Evolutionary conservation across 2,888 invertebrate species (phyloP).

Genomic region (Philaethria dido): DNA sequence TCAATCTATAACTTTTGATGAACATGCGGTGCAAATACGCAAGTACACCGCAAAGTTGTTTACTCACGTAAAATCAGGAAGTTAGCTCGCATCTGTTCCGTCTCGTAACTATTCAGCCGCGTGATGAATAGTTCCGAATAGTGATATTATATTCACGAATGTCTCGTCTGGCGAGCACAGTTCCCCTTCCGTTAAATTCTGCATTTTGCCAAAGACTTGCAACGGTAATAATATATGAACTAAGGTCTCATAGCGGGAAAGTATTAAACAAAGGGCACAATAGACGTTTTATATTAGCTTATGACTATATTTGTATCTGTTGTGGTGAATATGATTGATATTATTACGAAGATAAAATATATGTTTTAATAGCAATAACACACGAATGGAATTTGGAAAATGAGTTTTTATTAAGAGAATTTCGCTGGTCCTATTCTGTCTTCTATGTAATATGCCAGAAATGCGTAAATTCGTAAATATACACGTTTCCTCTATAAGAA

Average conservation of each 20-base stretch:
- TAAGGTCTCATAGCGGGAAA: constrained; percentile 20
- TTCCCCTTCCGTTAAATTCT: constrained; percentile 26
- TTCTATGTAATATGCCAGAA: background rate
- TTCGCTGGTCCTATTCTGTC: background rate
- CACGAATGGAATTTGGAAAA: background rate
- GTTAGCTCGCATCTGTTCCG: constrained; percentile 45
- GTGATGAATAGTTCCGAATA: constrained; percentile 38
- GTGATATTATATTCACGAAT: constrained; percentile 47
- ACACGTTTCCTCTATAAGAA: background rate
- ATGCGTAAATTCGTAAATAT: background rate
- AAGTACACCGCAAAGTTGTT: constrained; percentile 41
- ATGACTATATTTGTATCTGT: background rate
- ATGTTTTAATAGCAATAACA: background rate
- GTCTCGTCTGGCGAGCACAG: constrained; percentile 41
- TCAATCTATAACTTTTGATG: constrained; percentile 32
- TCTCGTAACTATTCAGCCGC: constrained; percentile 33
- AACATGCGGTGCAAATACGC: constrained; percentile 29
- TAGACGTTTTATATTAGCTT: background rate
- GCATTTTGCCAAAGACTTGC: constrained; percentile 30
- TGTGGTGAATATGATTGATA: background rate
- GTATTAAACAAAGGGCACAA: constrained; percentile 24
- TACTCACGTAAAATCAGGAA: constrained; percentile 46
- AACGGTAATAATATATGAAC: constrained; percentile 26
- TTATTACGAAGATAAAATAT: background rate
- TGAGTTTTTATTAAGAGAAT: no score